A percentile compares a stretch with the other conserved stretches of the same genome.
phyloP scores from a whole-genome alignment of 2,888 invertebrate species.

The Drosophila melanosoma region DNA sequence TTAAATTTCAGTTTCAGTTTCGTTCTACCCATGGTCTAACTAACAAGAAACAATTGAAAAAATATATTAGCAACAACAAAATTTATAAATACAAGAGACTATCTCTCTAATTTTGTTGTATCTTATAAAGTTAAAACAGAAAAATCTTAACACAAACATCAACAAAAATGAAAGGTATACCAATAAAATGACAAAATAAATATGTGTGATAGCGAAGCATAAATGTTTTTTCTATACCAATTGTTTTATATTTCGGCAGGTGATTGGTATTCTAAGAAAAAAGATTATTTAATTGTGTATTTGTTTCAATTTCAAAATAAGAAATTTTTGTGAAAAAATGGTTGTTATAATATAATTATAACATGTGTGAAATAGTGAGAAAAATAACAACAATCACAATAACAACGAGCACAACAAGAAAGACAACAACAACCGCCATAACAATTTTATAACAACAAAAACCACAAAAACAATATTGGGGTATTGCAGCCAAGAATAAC shows the following conservation, averaged over 20 bases:
- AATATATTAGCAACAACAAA: not conserved
- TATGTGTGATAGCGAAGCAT: not conserved
- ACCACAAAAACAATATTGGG: conserved; percentile 1
- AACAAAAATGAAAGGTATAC: conserved; percentile 22
- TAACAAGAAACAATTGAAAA: conserved; percentile 1
- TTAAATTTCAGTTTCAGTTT: conserved; percentile 5
- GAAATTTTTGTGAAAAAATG: not conserved
- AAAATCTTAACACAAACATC: not conserved
- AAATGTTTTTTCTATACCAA: no score
- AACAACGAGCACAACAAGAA: not conserved
- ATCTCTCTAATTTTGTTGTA: not conserved
- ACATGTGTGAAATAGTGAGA: not conserved
- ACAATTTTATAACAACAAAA: not conserved
- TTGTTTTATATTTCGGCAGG: not conserved
- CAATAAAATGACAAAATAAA: not conserved
- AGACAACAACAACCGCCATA: conserved; percentile 3
- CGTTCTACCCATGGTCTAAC: not conserved
- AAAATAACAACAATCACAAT: conserved; percentile 16
- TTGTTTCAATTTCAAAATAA: not conserved
- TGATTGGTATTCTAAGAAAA: not conserved
- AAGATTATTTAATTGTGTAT: not conserved
- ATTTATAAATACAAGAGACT: not conserved
- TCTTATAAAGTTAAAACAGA: not conserved
- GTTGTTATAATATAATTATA: conserved; percentile 9
- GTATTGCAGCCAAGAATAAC: not conserved